Percentiles rank a stretch among this genome's conserved stretches.
Evolutionary conservation across 2,113 vertebrate species (phyloP).

Genomic region (Brachyistius frenatus): DNA sequence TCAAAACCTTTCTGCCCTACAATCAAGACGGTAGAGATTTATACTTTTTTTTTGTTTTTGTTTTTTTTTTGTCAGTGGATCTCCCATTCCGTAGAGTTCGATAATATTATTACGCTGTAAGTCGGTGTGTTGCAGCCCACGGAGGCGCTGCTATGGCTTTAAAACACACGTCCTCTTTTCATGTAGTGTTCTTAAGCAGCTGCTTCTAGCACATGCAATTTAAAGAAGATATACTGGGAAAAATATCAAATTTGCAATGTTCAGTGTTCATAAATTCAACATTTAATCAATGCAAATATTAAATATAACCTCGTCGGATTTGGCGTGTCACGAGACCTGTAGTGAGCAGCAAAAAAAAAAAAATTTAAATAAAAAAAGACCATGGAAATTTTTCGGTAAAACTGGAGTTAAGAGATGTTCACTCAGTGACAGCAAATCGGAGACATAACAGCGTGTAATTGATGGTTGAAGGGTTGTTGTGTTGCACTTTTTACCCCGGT

Average conservation of each 20-base stretch:
- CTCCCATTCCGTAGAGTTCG: conserved; percentile 32
- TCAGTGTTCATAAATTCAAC: background rate
- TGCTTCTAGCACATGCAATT: conserved; percentile 10
- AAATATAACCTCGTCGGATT: background rate
- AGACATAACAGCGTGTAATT: conserved; percentile 40
- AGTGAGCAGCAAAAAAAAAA: background rate
- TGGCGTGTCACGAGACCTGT: background rate
- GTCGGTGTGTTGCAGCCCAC: conserved; percentile 16
- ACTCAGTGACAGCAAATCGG: conserved; percentile 30
- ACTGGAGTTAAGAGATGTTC: conserved; percentile 21
- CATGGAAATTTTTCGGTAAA: background rate
- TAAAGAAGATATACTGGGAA: conserved; percentile 12
- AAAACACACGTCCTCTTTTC: conserved; percentile 5
- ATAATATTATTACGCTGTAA: conserved; percentile 24
- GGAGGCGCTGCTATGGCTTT: conserved; percentile 23
- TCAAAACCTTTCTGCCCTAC: conserved; percentile 21
- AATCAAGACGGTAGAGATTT: conserved; percentile 34
- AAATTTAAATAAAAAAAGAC: background rate
- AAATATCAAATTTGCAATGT: no score
- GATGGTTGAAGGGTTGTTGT: conserved; percentile 57
- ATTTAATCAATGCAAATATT: background rate
- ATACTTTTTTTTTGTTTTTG: background rate
- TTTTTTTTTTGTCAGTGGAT: conserved; percentile 12
- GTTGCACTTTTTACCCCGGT: conserved; percentile 72
- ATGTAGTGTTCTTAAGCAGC: background rate